Conservation (phyloP, 2,888 invertebrate species). For the Mythimna vitellina region DNA sequence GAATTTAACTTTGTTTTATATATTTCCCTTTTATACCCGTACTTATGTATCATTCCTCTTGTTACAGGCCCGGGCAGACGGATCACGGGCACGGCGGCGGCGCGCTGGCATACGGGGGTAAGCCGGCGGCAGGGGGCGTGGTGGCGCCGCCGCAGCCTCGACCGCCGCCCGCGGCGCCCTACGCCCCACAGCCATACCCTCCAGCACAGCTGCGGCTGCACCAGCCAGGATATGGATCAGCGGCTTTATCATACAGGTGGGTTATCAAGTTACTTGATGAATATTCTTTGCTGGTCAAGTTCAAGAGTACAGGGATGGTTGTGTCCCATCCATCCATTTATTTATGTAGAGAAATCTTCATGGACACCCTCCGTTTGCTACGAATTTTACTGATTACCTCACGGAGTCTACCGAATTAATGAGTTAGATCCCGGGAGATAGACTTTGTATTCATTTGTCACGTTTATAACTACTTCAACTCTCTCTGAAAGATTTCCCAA, state of each 20-base stretch:
- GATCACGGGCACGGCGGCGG: slow-evolving; percentile 86
- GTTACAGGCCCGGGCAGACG: slow-evolving; percentile 86
- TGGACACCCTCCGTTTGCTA: too few relatives aligned
- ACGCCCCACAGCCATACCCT: slow-evolving; percentile 83
- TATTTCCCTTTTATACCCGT: background rate
- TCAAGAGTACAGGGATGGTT: background rate
- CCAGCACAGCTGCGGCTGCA: slow-evolving; percentile 84
- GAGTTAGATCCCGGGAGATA: too few relatives aligned
- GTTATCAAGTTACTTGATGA: background rate
- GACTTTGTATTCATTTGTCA: too few relatives aligned
- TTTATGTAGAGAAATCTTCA: too few relatives aligned
- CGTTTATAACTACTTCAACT: too few relatives aligned
- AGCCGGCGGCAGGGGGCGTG: slow-evolving; percentile 83
- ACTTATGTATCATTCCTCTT: slow-evolving; percentile 47
- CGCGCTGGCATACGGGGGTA: slow-evolving; percentile 87
- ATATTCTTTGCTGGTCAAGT: too few relatives aligned
- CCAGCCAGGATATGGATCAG: slow-evolving; percentile 87
- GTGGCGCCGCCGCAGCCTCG: slow-evolving; percentile 82
- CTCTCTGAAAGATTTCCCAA: background rate
- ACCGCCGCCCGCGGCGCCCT: slow-evolving; percentile 84
- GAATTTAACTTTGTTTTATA: background rate
- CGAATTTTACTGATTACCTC: too few relatives aligned
- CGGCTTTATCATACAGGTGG: slow-evolving; percentile 86
- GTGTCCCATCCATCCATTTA: too few relatives aligned
- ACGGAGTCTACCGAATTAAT: too few relatives aligned